Conservation (phyloP, 2,888 invertebrate genomes). For the Caradrina kadenii region DNA sequence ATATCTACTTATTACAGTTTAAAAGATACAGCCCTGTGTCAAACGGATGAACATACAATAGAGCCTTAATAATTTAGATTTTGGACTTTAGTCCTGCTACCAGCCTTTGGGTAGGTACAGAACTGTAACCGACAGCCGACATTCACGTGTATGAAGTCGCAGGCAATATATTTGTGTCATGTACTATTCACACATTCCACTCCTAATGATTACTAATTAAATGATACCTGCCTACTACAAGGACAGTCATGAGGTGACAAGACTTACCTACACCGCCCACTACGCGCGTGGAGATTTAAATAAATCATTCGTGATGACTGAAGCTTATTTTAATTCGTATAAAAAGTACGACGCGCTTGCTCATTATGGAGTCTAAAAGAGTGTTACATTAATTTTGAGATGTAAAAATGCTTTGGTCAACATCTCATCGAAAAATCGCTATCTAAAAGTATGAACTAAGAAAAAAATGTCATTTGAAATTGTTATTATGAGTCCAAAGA, state of each 20-base stretch:
- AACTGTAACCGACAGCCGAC: no score
- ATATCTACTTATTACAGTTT: no score
- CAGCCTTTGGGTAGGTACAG: no score
- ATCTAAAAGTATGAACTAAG: background rate
- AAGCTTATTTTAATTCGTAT: constrained; percentile 36
- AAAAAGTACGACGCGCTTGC: constrained; percentile 33
- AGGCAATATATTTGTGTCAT: constrained; percentile 29
- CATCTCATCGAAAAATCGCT: background rate
- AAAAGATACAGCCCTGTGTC: no score
- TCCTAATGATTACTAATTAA: constrained; percentile 56
- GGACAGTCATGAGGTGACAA: constrained; percentile 52
- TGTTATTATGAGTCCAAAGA: no score
- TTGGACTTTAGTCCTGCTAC: no score
- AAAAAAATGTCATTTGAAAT: no score
- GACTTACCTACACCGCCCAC: constrained; percentile 52
- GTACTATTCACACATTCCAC: constrained; percentile 42
- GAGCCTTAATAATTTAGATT: no score
- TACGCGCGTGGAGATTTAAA: constrained; percentile 37
- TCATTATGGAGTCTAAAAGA: constrained; percentile 15
- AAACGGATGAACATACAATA: no score
- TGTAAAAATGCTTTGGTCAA: background rate
- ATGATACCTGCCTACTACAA: constrained; percentile 42
- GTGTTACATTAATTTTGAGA: background rate
- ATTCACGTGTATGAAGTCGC: no score
- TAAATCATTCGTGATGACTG: constrained; percentile 54